Evolutionary conservation across 35 echinoderm and acorn worm species (phyloP).

Genomic region (Patiria miniata): DNA sequence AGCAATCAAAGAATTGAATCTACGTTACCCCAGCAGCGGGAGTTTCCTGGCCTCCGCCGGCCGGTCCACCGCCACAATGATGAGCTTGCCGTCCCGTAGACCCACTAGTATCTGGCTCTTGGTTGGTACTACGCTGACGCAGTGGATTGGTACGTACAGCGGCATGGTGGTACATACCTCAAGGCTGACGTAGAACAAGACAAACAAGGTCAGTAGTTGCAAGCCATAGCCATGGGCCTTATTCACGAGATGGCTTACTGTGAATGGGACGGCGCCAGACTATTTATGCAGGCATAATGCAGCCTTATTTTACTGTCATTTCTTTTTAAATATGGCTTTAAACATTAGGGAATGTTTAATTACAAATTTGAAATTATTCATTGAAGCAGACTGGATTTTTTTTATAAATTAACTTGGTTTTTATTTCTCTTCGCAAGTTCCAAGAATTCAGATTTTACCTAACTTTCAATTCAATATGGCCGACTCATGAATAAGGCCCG

Average conservation of each 20-base stretch:
- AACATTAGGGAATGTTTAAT: too few species aligned
- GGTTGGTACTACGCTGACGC: conserved; percentile 81
- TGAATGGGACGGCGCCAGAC: too few species aligned
- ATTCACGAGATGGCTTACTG: not conserved
- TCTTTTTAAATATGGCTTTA: too few species aligned
- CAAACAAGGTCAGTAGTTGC: too few species aligned
- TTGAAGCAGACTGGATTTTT: not conserved
- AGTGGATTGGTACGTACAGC: conserved; percentile 84
- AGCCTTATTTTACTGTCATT: too few species aligned
- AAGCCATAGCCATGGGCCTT: not conserved
- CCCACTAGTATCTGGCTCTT: conserved; percentile 95
- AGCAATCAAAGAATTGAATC: too few species aligned
- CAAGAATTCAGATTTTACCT: too few species aligned
- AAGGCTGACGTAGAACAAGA: conserved; percentile 43
- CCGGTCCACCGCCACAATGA: conserved; percentile 89
- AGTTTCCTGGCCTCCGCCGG: conserved; percentile 79
- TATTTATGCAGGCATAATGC: too few species aligned
- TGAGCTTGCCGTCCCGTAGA: conserved; percentile 94
- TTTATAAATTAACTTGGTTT: not conserved
- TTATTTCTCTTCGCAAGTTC: too few species aligned
- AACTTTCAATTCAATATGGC: too few species aligned
- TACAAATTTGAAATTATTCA: too few species aligned
- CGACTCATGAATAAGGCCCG: too few species aligned
- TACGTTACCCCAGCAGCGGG: conserved; percentile 67
- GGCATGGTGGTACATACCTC: conserved; percentile 69